Percentiles rank a stretch among this genome's conserved stretches.
Conservation (phyloP, 1,140 invertebrate genomes). For the Heliconius hermathena region DNA sequence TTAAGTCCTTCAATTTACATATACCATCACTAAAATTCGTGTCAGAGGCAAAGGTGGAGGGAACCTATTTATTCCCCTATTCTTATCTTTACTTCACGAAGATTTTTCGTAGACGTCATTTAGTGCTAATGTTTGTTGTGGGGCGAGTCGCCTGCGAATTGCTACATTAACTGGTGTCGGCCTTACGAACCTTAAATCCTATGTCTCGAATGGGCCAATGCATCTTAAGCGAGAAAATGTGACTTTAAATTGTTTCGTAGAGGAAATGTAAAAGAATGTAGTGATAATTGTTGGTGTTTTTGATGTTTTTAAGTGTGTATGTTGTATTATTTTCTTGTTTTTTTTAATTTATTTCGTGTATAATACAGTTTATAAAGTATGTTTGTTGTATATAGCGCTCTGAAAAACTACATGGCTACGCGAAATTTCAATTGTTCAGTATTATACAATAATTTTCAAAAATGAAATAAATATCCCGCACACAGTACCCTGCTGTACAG, state of each 20-base stretch:
- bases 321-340: neutral
- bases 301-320: neutral
- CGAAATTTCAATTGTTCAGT: too few relatives aligned
- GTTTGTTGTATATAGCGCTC: neutral
- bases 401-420: neutral
- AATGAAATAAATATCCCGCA: too few relatives aligned
- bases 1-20: conserved; percentile 15
- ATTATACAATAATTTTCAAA: too few relatives aligned
- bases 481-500: too few relatives aligned
- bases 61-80: conserved; percentile 67
- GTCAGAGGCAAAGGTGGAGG: conserved; percentile 31
- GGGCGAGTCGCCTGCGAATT: conserved; percentile 74
- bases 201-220: conserved; percentile 76
- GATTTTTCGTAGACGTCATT: conserved; percentile 78
- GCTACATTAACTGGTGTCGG: conserved; percentile 66
- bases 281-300: conserved; percentile 16
- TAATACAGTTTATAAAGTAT: too few relatives aligned
- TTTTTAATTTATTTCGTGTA: neutral
- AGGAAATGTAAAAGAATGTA: conserved; percentile 49
- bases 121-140: conserved; percentile 76
- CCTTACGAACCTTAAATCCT: conserved; percentile 70
- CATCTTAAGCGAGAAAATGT: conserved; percentile 73
- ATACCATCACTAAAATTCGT: conserved; percentile 19
- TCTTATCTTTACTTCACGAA: conserved; percentile 63
- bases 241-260: conserved; percentile 65